phyloP scores from a whole-genome alignment of 2,797 vertebrate genomes.

The Tolypeutes matacus region DNA sequence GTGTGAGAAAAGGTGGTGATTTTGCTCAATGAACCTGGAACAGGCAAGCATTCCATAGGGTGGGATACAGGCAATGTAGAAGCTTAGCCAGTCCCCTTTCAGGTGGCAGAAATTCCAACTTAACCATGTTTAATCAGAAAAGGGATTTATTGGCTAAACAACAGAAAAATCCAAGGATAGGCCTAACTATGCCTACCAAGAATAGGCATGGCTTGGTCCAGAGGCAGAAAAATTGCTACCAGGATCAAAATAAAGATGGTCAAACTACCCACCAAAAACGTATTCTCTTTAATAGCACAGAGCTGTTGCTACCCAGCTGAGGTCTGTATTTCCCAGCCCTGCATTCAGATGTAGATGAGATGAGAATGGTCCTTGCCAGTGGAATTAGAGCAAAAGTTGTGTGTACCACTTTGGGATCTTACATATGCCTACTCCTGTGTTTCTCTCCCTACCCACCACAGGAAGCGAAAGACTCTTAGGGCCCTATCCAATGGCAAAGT shows the following conservation, averaged over 20 bases:
- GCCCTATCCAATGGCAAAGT: neutral
- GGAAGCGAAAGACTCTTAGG: neutral
- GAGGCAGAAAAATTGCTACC: neutral
- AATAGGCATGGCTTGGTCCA: neutral
- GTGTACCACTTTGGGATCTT: neutral
- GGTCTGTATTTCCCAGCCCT: neutral
- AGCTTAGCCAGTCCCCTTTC: neutral
- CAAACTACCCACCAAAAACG: neutral
- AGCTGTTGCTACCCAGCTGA: neutral
- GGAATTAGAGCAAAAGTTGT: neutral
- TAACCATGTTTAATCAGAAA: neutral
- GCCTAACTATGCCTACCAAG: neutral
- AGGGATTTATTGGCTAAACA: conserved; percentile 27
- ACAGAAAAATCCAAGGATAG: neutral
- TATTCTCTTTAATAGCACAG: neutral
- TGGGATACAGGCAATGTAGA: neutral
- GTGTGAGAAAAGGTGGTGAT: neutral
- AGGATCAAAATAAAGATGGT: neutral
- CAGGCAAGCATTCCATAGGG: neutral
- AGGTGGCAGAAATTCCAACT: conserved; percentile 10
- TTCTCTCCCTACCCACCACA: neutral
- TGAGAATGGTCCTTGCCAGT: neutral
- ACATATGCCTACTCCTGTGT: neutral
- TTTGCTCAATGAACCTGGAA: conserved; percentile 3
- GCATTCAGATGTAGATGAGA: neutral